These are phyloP conservation scores for Psephotus haematonotus DNA, from an alignment of 2,113 vertebrate species.

Conservation along the genomic window DNA sequence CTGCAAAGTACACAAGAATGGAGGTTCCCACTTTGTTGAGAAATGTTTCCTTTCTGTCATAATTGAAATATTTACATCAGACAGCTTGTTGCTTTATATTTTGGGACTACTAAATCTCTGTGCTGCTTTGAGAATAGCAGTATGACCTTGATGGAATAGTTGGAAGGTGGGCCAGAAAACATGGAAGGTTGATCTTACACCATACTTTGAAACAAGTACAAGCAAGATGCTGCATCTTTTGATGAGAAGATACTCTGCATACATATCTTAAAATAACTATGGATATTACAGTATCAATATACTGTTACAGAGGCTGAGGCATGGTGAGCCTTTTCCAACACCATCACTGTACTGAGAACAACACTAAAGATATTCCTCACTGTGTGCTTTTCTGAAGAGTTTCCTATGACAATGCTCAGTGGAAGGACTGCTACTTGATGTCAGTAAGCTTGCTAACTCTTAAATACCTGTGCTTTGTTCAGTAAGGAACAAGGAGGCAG, in stretches of 20 bases:
- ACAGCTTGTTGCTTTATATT: neutral
- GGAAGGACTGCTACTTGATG: neutral
- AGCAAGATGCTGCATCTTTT: neutral
- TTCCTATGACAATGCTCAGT: neutral
- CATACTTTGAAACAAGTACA: neutral
- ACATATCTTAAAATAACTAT: neutral
- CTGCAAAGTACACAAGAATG: neutral
- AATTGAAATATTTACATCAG: neutral
- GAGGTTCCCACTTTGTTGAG: neutral
- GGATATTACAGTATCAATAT: neutral
- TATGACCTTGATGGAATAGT: neutral
- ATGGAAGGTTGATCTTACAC: neutral
- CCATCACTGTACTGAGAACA: neutral
- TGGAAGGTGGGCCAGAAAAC: neutral
- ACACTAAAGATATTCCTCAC: neutral
- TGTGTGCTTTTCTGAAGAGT: neutral
- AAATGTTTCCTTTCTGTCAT: neutral
- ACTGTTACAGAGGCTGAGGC: neutral
- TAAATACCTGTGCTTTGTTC: neutral
- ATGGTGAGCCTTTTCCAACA: neutral
- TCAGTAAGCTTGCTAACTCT: neutral
- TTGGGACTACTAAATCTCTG: neutral
- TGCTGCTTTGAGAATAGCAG: neutral
- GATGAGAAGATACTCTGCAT: neutral
- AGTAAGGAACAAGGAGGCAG: neutral